Evolutionary conservation across 2,113 vertebrate species (phyloP).

Genomic region (Salvelinus sp.): DNA sequence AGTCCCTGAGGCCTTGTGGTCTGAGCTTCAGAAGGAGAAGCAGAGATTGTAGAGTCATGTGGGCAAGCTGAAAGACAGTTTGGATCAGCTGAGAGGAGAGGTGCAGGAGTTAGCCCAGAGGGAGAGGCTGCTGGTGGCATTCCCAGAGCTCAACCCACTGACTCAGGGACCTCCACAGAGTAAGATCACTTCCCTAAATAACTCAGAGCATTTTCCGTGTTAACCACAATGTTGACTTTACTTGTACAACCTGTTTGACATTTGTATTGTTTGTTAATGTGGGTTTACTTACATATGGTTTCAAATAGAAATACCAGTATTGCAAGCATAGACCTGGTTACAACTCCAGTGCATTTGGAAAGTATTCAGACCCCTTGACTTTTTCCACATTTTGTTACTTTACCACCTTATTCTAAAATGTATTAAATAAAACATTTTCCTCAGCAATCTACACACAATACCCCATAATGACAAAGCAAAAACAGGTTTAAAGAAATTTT

Average conservation of each 20-base stretch:
- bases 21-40: slow-evolving; percentile 74
- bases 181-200: slow-evolving; percentile 50
- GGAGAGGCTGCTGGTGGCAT: slow-evolving; percentile 85
- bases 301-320: too few species aligned
- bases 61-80: slow-evolving; percentile 53
- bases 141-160: slow-evolving; percentile 81
- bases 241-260: neutral
- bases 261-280: neutral
- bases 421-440: too few species aligned
- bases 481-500: too few species aligned
- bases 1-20: slow-evolving; percentile 70
- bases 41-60: slow-evolving; percentile 64
- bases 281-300: too few species aligned
- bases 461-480: too few species aligned
- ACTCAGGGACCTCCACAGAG: slow-evolving; percentile 73
- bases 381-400: too few species aligned
- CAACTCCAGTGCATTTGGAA: neutral
- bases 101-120: slow-evolving; percentile 70
- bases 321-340: neutral
- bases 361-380: too few species aligned
- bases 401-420: too few species aligned
- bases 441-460: too few species aligned
- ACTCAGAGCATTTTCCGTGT: too few species aligned
- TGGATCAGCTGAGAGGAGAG: slow-evolving; percentile 63
- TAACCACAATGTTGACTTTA: neutral